Base-by-base conservation (phyloP, 2,113 vertebrate genomes). In the Synchiropus splendidus region DNA sequence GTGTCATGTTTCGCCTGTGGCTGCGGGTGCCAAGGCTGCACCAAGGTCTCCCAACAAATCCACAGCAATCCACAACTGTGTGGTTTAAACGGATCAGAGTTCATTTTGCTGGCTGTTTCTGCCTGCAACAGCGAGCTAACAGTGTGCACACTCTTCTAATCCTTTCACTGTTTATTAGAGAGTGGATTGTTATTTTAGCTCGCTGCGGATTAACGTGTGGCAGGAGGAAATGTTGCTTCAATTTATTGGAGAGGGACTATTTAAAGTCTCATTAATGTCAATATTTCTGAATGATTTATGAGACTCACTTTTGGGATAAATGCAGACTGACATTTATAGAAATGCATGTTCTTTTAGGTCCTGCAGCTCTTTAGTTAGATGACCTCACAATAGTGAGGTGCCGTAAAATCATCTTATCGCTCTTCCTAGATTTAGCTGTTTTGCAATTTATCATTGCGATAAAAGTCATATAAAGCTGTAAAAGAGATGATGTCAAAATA, bases 1-100 rank as follows among this genome's bases (percentile, higher is more conserved):
- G 71, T 64, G 51, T 80, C 70, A 49, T 45, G 39, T 72, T 78
- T 70, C 60, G 1, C 48, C 16, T 48, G 12, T 48, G 44, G 21
- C 36, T 45, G 15, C 31, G 36, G 44, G 18, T 45, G 58, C 46
- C 54, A 57, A 60, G 40, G 45, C 56, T 38, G 38, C 40, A 39
- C 50, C 53, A 31, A 39, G 40, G 32, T 65, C 50, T 46, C 42
- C 31, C 47, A 51, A 57, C 10, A 46, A 40, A 45, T 57, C 32
- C 56, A 21, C 16, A 36, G 12, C 44, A 31, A 58, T 14, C 37
- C 41, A 54, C 43, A 50, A 16, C 38, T 21, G n/a, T 45, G 27
- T n/a, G 13, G 36, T 36, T 41, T 10, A 6, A 47, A 48, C 32
- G 41, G 39, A 44, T 58, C 17, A 47, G 13, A 53, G 21, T 27